Conservation (phyloP, 1,140 invertebrate genomes). For the Epicauta chinensis region DNA sequence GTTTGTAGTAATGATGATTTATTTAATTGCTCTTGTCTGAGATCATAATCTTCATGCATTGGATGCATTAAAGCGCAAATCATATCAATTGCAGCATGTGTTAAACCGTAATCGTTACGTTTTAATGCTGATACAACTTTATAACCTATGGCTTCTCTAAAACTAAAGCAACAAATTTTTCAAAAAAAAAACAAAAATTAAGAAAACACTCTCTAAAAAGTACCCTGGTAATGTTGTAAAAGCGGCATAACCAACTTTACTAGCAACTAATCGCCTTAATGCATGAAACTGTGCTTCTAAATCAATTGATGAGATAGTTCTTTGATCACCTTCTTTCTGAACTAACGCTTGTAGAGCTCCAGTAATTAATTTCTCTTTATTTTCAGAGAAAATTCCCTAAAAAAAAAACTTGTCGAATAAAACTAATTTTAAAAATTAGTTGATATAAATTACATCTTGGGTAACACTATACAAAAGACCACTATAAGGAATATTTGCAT, state of each 20-base stretch:
- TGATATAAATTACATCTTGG: constrained; percentile 75
- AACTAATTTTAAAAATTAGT: constrained; percentile 1
- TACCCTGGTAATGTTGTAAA: constrained; percentile 88
- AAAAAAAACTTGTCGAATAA: constrained; percentile 23
- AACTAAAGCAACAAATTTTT: constrained; percentile 48
- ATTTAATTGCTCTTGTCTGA: constrained; percentile 96
- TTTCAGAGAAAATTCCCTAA: constrained; percentile 92
- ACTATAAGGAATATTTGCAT: constrained; percentile 96
- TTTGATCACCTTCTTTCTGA: constrained; percentile 63
- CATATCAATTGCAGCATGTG: constrained; percentile 95
- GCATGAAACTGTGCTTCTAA: constrained; percentile 93
- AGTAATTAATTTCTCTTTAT: constrained; percentile 94
- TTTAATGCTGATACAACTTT: constrained; percentile 90
- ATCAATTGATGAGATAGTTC: constrained; percentile 54
- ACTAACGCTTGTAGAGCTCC: constrained; percentile 71
- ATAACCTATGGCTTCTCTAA: constrained; percentile 89
- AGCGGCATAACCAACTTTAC: constrained; percentile 94
- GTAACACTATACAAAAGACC: constrained; percentile 93
- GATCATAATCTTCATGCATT: constrained; percentile 93
- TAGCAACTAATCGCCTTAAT: constrained; percentile 85
- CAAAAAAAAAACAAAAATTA: not conserved
- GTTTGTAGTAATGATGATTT: constrained; percentile 93
- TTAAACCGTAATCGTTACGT: constrained; percentile 80
- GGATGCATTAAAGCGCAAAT: constrained; percentile 97
- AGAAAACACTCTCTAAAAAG: too few species aligned